Base-by-base conservation (phyloP, 2,888 invertebrate genomes). In the Apotomis capreana region DNA sequence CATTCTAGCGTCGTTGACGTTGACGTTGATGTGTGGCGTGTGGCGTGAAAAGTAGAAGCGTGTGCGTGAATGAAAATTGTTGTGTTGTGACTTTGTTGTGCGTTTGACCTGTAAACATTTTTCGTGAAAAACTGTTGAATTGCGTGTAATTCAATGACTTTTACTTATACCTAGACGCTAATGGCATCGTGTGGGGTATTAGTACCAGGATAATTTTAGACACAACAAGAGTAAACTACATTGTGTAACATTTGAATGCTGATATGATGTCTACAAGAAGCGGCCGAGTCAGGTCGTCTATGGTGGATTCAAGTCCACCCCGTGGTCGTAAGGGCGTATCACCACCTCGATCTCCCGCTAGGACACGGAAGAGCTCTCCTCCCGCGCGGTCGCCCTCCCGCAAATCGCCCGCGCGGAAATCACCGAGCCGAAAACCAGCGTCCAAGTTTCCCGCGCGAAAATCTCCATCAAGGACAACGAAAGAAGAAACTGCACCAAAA, bases 401-500 rank as follows among this genome's bases (percentile, higher is more conserved):
- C 5, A 94, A 94, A 78, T 94, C 94, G 37, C 94, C 94, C 13
- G 84, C 92, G 10, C 87, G 93, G 61, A 94, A 94, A 73, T 94
- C 94, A 9, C 94, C 94, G 3, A 88, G 89, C 74, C 87, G 92
- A 72, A 93, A 92, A 79, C 83, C 92, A 26, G 87, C 81, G 2
- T 84, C 87, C 0, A 88, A 89, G 75, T 90, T 85, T 80, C 89
- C 91, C 52, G 87, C 90, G 36, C 87, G 92, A 64, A 94, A 92
- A 76, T 92, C 92, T 0, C 92, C 92, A 1, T 89, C 92, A 0
- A 83, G 91, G 78, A 80, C 86, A 61, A 83, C 83, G 52, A 87
- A 87, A 75, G 87, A 88, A 70, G 78, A 49, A 49, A 49, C 49
- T 10, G 74, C 76, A 4, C 81, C 80, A 4, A 89, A 88, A 75